A percentile compares a stretch with the other conserved stretches of the same genome.
These are phyloP conservation scores for Dasysyrphus tricinctus DNA, from an alignment of 2,888 invertebrate genomes.

Conservation along the genomic window DNA sequence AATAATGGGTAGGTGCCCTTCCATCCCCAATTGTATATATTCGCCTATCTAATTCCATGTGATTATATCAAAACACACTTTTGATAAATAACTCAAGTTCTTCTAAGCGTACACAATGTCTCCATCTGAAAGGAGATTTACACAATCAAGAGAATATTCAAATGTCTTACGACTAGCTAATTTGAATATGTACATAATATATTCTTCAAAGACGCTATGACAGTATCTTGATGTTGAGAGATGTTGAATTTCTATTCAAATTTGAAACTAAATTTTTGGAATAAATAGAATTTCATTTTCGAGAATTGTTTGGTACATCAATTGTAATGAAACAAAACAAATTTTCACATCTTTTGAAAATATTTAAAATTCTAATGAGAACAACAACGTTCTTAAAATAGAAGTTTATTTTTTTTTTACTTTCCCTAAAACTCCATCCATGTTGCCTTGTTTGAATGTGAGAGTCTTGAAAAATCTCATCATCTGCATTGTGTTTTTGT, in stretches of 20 bases:
- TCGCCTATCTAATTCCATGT: not conserved
- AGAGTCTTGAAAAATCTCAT: constrained; percentile 7
- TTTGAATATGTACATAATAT: not conserved
- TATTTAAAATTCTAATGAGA: constrained; percentile 60
- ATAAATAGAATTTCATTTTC: constrained; percentile 14
- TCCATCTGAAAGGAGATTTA: not conserved
- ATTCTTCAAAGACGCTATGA: not conserved
- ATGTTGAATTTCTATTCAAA: not conserved
- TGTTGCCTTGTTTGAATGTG: not conserved
- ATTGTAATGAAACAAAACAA: constrained; percentile 33
- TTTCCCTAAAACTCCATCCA: constrained; percentile 9
- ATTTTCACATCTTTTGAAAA: constrained; percentile 40
- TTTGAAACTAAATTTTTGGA: not conserved
- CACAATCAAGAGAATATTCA: not conserved
- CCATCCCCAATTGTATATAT: too few relatives aligned
- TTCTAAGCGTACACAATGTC: not conserved
- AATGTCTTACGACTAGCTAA: not conserved
- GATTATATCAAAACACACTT: not conserved
- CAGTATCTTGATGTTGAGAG: constrained; percentile 2
- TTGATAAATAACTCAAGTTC: not conserved
- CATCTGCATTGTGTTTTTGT: constrained; percentile 28
- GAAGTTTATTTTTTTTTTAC: constrained; percentile 26
- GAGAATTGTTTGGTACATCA: not conserved
- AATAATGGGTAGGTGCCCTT: not conserved
- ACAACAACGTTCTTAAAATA: constrained; percentile 54